These are phyloP conservation scores for Orycteropus afer DNA, from an alignment of 2,113 vertebrate species.

Conservation along the genomic window DNA sequence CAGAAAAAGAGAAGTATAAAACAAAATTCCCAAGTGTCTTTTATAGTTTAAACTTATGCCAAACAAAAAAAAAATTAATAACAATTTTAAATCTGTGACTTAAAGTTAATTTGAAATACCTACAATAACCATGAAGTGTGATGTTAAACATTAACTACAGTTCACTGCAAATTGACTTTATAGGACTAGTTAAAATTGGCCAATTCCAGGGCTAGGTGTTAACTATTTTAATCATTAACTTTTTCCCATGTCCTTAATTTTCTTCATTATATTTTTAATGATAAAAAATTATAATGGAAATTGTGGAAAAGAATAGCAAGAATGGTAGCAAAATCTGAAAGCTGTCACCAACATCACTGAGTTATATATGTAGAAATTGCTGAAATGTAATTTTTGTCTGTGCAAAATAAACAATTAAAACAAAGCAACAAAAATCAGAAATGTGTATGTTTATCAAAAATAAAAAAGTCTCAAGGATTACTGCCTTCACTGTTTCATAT, in stretches of 20 bases:
- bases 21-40: neutral
- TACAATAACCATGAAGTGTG: neutral
- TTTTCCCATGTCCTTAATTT: neutral
- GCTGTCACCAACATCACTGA: no score
- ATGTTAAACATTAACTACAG: conserved; percentile 51
- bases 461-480: neutral
- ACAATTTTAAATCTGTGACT: conserved; percentile 61
- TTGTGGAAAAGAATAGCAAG: no score
- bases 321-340: no score
- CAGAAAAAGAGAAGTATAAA: neutral
- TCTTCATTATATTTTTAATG: neutral
- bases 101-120: conserved; percentile 64
- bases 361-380: no score
- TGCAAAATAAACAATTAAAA: no score
- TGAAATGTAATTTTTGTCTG: no score
- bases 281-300: neutral
- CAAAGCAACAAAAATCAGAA: neutral
- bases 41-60: conserved; percentile 63
- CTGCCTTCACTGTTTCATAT: neutral
- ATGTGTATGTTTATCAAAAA: neutral
- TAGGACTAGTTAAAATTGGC: conserved; percentile 16
- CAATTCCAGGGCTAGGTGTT: neutral
- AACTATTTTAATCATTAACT: neutral
- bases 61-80: conserved; percentile 50
- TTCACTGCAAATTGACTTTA: conserved; percentile 56